Base-by-base conservation (phyloP, 2,113 vertebrate species). In the Xerus inauris region DNA sequence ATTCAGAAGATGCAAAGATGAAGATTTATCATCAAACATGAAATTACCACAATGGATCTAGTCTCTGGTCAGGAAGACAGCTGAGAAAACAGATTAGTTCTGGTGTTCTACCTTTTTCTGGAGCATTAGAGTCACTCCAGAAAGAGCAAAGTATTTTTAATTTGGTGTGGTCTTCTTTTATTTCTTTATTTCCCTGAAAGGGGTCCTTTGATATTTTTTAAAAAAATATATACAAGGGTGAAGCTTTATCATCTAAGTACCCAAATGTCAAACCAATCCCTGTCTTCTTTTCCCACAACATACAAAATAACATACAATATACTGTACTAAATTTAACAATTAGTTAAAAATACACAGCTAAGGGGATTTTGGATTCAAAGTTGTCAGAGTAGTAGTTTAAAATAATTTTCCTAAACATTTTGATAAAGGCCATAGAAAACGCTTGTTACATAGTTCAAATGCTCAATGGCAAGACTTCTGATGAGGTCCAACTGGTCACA, bases 401-500 rank as follows among this genome's bases (percentile, higher is more conserved):
- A 93, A 93, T 86, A 86, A 95, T 89, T 96, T 95, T 92, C 79
- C 71, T 95, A 92, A 95, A 97, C 89, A 71, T 72, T 94, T 94
- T 95, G 95, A 96, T 47, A 95, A 92, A 97, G 85, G 90, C 72
- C 80, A 96, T 47, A 86, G 75, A 47, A 47, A 91, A 82, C 84
- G 95, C 30, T 79, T 2, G 72, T 96, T 95, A 94, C n/a, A 6
- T 59, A 96, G 85, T 92, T 98, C 96, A 98, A 93, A 94, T 97
- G 94, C 67, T 85, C 77, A 91, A 94, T 73, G 97, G 96, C 82
- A 96, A 95, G 85, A 97, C 73, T 98, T 94, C 93, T 87, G 67
- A 77, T 19, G 72, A 40, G 86, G 90, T 91, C 97, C 75, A 87
- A 97, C 79, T 54, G 94, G 94, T 91, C 97, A 80, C 40, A 85